Evolutionary conservation across 2,888 invertebrate genomes (phyloP).

Genomic region (Megastigmus dorsalis): DNA sequence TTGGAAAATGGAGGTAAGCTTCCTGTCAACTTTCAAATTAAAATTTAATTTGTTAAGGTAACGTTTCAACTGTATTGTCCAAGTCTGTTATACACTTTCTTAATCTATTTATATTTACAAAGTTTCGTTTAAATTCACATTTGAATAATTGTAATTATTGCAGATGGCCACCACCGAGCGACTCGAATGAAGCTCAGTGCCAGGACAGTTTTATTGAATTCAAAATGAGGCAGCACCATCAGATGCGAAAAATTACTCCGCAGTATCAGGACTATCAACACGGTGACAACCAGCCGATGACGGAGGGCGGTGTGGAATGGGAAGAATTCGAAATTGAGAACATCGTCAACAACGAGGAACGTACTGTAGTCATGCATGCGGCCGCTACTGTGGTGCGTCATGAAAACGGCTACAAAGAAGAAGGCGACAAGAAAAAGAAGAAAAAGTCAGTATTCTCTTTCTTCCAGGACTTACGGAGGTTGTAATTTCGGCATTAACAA

Average conservation of each 20-base stretch:
- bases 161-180: constrained; percentile 91
- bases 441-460: constrained; percentile 63
- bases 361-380: constrained; percentile 60
- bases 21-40: neutral
- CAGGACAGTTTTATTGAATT: constrained; percentile 91
- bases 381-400: constrained; percentile 61
- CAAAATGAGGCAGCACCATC: constrained; percentile 84
- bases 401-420: constrained; percentile 69
- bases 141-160: too few species aligned
- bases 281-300: constrained; percentile 64
- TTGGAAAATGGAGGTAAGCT: constrained; percentile 89
- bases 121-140: neutral
- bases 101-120: neutral
- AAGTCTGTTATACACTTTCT: too few species aligned
- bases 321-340: constrained; percentile 88
- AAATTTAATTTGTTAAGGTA: neutral
- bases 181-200: constrained; percentile 79
- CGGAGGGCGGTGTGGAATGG: constrained; percentile 83
- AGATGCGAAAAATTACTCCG: constrained; percentile 86
- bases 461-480: constrained; percentile 20
- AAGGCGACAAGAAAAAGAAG: constrained; percentile 70
- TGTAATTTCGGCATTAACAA: too few species aligned
- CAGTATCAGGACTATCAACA: constrained; percentile 77
- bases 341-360: constrained; percentile 66
- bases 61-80: neutral